Percentiles rank a stretch among this genome's conserved stretches.
phyloP scores from a whole-genome alignment of 2,113 vertebrate genomes.

The Cyanistes caeruleus region DNA sequence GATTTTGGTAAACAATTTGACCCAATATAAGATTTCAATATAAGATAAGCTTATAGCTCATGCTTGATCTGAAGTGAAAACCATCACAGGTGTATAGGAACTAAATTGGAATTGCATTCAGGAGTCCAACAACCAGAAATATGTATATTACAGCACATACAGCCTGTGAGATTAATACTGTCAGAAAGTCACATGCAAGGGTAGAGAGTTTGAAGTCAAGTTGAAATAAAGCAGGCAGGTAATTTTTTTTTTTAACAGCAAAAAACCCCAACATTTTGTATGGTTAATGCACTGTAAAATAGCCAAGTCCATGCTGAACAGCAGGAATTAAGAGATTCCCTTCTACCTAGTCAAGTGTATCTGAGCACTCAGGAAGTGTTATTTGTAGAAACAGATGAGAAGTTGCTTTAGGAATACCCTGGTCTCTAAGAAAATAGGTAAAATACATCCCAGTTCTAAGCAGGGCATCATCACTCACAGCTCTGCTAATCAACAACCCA shows the following conservation, averaged over 20 bases:
- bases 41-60: background rate
- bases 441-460: background rate
- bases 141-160: background rate
- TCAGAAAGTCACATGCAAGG: conserved; percentile 15
- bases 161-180: conserved; percentile 16
- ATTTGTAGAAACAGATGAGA: background rate
- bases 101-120: background rate
- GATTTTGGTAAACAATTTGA: background rate
- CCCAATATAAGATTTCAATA: background rate
- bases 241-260: background rate
- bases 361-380: background rate
- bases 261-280: background rate
- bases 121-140: background rate
- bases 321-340: conserved; percentile 8
- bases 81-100: background rate
- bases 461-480: background rate
- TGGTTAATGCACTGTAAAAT: conserved; percentile 35
- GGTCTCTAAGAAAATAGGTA: background rate
- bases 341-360: background rate
- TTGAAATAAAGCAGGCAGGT: conserved; percentile 35
- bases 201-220: background rate
- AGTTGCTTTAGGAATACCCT: background rate
- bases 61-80: background rate
- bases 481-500: background rate
- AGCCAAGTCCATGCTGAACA: background rate